phyloP scores from a whole-genome alignment of 2,888 invertebrate genomes.

The Drosophila borborema region DNA sequence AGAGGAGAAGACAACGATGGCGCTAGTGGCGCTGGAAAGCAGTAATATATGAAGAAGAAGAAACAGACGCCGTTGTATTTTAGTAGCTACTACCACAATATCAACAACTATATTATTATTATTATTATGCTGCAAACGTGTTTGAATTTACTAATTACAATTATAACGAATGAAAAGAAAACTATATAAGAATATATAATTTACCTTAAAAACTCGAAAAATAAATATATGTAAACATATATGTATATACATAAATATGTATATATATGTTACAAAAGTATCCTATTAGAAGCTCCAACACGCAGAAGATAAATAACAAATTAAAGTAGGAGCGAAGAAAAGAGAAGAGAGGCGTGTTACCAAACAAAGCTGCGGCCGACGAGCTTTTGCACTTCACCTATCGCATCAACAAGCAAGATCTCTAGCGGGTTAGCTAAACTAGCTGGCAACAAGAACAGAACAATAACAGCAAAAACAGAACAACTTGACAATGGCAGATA shows the following conservation, averaged over 20 bases:
- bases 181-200: conserved; percentile 65
- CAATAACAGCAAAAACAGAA: conserved; percentile 30
- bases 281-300: conserved; percentile 76
- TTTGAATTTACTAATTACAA: conserved; percentile 80
- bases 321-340: conserved; percentile 51
- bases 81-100: conserved; percentile 59
- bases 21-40: conserved; percentile 48
- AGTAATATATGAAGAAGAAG: conserved; percentile 27
- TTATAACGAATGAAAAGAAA: conserved; percentile 71
- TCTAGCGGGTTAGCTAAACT: conserved; percentile 65
- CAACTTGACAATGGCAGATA: conserved; percentile 61
- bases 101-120: conserved; percentile 61
- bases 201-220: conserved; percentile 61
- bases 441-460: conserved; percentile 39
- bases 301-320: conserved; percentile 57
- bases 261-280: conserved; percentile 57
- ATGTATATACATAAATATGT: background rate
- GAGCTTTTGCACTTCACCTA: conserved; percentile 66
- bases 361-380: conserved; percentile 72
- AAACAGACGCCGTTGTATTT: conserved; percentile 56
- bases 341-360: conserved; percentile 37
- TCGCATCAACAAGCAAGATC: conserved; percentile 68
- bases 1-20: conserved; percentile 41
- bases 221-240: background rate
- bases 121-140: conserved; percentile 76